Evolutionary conservation across 1,140 invertebrate genomes (phyloP).

Genomic region (Mesaphorura yosii): DNA sequence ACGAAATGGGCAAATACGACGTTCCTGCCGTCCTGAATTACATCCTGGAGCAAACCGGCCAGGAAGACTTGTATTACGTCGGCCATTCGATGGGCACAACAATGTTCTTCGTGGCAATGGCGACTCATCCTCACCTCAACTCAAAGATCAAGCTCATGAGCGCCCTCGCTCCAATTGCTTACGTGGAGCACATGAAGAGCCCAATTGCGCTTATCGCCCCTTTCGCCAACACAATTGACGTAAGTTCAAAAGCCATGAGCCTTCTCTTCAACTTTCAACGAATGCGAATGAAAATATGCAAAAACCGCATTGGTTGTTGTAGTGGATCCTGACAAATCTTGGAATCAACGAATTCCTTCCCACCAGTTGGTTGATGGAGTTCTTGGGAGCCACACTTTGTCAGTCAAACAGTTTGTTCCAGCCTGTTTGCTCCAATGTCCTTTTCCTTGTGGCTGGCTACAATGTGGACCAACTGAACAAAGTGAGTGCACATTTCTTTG

Average conservation of each 20-base stretch:
- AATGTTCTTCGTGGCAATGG: too few relatives aligned
- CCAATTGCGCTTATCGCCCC: conserved; percentile 42
- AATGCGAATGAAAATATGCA: not conserved
- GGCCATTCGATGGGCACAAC: too few relatives aligned
- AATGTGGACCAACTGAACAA: conserved; percentile 44
- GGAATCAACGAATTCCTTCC: conserved; percentile 47
- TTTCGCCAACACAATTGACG: conserved; percentile 32
- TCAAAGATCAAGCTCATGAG: conserved; percentile 44
- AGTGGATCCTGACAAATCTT: conserved; percentile 31
- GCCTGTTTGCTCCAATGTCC: conserved; percentile 44
- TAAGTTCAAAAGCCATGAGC: not conserved
- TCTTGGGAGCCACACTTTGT: conserved; percentile 39
- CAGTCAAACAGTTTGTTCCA: conserved; percentile 37
- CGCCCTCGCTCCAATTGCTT: conserved; percentile 56
- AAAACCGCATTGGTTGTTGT: not conserved
- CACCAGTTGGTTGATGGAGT: conserved; percentile 40
- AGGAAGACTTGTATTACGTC: conserved; percentile 51
- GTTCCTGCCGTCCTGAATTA: conserved; percentile 37
- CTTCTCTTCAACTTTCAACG: conserved; percentile 1
- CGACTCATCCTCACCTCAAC: conserved; percentile 43
- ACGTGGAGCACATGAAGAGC: conserved; percentile 53
- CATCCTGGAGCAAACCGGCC: conserved; percentile 47
- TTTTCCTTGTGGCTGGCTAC: conserved; percentile 47
- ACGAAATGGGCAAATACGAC: conserved; percentile 40
- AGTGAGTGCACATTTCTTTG: too few relatives aligned